These are phyloP conservation scores for Cryptocephalus moraei DNA, from an alignment of 2,888 invertebrate genomes.

Conservation along the genomic window DNA sequence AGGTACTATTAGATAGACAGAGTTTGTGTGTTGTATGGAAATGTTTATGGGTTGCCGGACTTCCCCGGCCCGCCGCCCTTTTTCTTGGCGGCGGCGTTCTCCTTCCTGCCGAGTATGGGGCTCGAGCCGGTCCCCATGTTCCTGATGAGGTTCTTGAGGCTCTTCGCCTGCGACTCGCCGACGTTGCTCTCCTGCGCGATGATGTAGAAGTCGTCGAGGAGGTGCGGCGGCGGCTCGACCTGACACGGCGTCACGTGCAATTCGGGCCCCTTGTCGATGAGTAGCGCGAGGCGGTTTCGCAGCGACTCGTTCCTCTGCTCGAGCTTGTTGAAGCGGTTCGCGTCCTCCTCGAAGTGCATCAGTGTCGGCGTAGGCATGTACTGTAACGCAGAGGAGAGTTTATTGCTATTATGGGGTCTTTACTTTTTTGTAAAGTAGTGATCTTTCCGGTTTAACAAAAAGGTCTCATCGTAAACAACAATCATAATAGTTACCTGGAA, in stretches of 20 bases:
- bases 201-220: slow-evolving; percentile 86
- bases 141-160: slow-evolving; percentile 65
- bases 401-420: too few species aligned
- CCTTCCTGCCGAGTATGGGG: slow-evolving; percentile 67
- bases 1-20: too few species aligned
- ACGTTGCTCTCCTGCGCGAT: slow-evolving; percentile 65
- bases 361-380: slow-evolving; percentile 81
- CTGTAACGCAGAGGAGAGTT: slow-evolving; percentile 37
- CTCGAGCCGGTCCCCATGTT: slow-evolving; percentile 73
- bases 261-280: slow-evolving; percentile 38
- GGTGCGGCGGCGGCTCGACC: slow-evolving; percentile 63
- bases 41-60: too few species aligned
- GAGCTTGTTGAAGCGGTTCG: slow-evolving; percentile 63
- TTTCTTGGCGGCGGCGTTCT: slow-evolving; percentile 41
- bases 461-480: neutral
- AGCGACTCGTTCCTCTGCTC: slow-evolving; percentile 76
- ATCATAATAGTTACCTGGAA: slow-evolving; percentile 47
- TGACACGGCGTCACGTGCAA: slow-evolving; percentile 48
- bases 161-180: slow-evolving; percentile 59
- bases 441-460: too few species aligned
- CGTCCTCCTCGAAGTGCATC: slow-evolving; percentile 78
- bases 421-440: too few species aligned
- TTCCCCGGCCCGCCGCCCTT: slow-evolving; percentile 8
- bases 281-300: slow-evolving; percentile 45
- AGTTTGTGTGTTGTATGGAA: too few species aligned